These are phyloP conservation scores for Pampus argenteus DNA, from an alignment of 2,797 vertebrate species.

Conservation along the genomic window DNA sequence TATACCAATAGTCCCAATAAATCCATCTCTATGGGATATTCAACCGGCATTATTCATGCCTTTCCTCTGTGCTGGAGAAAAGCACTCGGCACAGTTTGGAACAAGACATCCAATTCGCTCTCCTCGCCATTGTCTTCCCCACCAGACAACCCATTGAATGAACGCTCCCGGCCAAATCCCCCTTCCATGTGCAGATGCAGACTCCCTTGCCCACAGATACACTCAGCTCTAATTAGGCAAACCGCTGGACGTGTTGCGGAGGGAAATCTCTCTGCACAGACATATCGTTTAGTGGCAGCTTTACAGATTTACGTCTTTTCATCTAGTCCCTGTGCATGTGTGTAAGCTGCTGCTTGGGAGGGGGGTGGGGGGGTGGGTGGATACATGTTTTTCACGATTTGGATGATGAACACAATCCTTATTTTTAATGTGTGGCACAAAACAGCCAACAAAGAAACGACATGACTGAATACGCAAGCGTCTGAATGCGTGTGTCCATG, in stretches of 20 bases:
- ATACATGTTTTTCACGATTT: constrained; percentile 32
- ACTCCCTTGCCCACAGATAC: constrained; percentile 63
- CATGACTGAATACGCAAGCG: background rate
- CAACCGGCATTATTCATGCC: constrained; percentile 68
- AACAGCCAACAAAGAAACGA: constrained; percentile 16
- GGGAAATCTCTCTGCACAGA: constrained; percentile 66
- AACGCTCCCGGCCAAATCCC: constrained; percentile 70
- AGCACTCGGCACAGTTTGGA: constrained; percentile 49
- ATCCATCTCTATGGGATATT: constrained; percentile 74
- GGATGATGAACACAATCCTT: constrained; percentile 22
- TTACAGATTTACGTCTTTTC: constrained; percentile 71
- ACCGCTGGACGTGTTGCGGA: constrained; percentile 66
- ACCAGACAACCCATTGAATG: constrained; percentile 63
- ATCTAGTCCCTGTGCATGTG: constrained; percentile 49
- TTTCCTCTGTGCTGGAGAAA: constrained; percentile 53
- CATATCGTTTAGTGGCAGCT: constrained; percentile 73
- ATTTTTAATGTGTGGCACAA: constrained; percentile 40
- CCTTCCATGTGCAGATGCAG: constrained; percentile 59
- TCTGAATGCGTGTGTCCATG: constrained; percentile 11
- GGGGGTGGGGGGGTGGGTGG: constrained; percentile 22
- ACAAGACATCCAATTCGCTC: constrained; percentile 66
- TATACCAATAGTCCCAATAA: constrained; percentile 70
- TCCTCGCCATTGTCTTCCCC: constrained; percentile 73
- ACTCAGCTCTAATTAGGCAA: constrained; percentile 73
- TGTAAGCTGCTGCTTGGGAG: constrained; percentile 56